Percentiles rank a stretch among this genome's conserved stretches.
Evolutionary conservation across 2,888 invertebrate species (phyloP).

Genomic region (Cerastoderma edule): DNA sequence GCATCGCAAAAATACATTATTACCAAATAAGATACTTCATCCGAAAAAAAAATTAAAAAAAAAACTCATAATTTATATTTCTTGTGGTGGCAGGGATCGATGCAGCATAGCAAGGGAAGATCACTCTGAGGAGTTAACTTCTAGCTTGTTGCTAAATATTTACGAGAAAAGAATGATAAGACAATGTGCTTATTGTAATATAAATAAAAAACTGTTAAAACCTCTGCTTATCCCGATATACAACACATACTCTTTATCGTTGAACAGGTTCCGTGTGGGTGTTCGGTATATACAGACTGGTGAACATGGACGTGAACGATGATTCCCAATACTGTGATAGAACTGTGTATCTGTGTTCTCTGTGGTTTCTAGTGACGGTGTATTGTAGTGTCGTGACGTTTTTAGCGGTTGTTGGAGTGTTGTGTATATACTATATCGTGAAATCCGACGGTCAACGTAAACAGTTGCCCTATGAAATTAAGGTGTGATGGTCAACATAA

Average conservation of each 20-base stretch:
- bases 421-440: constrained; percentile 24
- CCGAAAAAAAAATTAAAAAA: too few relatives aligned
- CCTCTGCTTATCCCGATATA: too few relatives aligned
- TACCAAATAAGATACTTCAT: too few relatives aligned
- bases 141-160: too few relatives aligned
- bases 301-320: constrained; percentile 23
- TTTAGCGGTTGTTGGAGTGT: constrained; percentile 1
- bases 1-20: too few relatives aligned
- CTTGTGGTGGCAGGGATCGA: too few relatives aligned
- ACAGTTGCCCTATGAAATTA: constrained; percentile 26
- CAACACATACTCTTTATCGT: background rate
- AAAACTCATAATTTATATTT: too few relatives aligned
- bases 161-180: too few relatives aligned
- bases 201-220: too few relatives aligned
- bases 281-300: constrained; percentile 40
- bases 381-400: constrained; percentile 24
- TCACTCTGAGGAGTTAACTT: too few relatives aligned
- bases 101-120: too few relatives aligned
- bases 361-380: constrained; percentile 29
- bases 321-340: constrained; percentile 37
- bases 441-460: constrained; percentile 23
- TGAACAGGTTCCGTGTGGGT: constrained; percentile 52
- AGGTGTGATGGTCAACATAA: background rate
- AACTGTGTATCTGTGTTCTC: constrained; percentile 43
- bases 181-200: too few relatives aligned